phyloP scores from a whole-genome alignment of 2,888 invertebrate genomes.

The Xylota sylvarum region DNA sequence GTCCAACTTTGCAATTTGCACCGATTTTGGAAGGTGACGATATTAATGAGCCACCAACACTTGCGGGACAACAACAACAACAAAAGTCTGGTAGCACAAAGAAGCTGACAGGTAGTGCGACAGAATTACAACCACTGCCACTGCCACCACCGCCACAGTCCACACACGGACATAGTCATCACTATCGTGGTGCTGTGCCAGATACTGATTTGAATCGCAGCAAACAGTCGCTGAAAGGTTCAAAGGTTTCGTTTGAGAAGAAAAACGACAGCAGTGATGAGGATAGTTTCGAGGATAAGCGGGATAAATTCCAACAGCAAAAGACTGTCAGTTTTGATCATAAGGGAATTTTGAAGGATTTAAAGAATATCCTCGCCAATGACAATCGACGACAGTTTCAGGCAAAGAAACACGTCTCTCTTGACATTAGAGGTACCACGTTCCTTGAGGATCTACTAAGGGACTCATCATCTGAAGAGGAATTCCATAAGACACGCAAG shows the following conservation, averaged over 20 bases:
- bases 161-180: slow-evolving; percentile 82
- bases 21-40: slow-evolving; percentile 80
- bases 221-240: slow-evolving; percentile 84
- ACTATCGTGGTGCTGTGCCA: slow-evolving; percentile 81
- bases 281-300: slow-evolving; percentile 84
- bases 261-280: slow-evolving; percentile 84
- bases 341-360: slow-evolving; percentile 84
- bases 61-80: slow-evolving; percentile 64
- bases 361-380: slow-evolving; percentile 83
- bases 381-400: slow-evolving; percentile 84
- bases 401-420: slow-evolving; percentile 85
- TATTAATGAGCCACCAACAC: slow-evolving; percentile 79
- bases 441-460: slow-evolving; percentile 84
- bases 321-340: slow-evolving; percentile 85
- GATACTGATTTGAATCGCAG: slow-evolving; percentile 82
- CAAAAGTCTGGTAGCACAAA: slow-evolving; percentile 69
- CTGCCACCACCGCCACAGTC: slow-evolving; percentile 83
- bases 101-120: slow-evolving; percentile 78
- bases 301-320: slow-evolving; percentile 84
- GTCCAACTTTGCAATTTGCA: slow-evolving; percentile 82
- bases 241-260: slow-evolving; percentile 84
- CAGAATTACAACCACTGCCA: slow-evolving; percentile 81
- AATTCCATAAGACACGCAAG: slow-evolving; percentile 83
- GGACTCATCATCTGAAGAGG: slow-evolving; percentile 84
- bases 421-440: slow-evolving; percentile 84